These are phyloP conservation scores for Clepsis dumicolana DNA, from an alignment of 2,888 invertebrate species.

Conservation along the genomic window DNA sequence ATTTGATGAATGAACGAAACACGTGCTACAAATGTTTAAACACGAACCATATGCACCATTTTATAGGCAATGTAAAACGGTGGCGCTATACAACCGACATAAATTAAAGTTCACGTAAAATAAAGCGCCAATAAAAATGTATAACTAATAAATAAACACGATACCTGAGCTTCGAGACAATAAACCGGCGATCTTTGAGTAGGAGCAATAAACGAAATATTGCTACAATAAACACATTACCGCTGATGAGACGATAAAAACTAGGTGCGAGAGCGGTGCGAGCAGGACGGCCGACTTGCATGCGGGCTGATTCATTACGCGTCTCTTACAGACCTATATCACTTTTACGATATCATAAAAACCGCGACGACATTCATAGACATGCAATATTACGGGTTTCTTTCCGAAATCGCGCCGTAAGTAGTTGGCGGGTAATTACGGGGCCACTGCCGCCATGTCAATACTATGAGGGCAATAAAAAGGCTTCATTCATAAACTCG, in stretches of 20 bases:
- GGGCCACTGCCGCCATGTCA: slow-evolving; percentile 74
- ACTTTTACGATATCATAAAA: slow-evolving; percentile 82
- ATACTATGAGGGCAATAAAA: slow-evolving; percentile 80
- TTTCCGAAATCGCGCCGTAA: slow-evolving; percentile 78
- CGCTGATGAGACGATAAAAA: slow-evolving; percentile 81
- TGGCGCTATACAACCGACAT: slow-evolving; percentile 79
- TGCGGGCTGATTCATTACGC: slow-evolving; percentile 47
- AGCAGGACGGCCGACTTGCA: slow-evolving; percentile 51
- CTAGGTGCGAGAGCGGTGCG: slow-evolving; percentile 55
- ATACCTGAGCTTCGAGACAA: slow-evolving; percentile 84
- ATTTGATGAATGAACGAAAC: slow-evolving; percentile 86
- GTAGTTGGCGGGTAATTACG: slow-evolving; percentile 71
- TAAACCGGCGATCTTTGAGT: slow-evolving; percentile 80
- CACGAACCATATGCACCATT: slow-evolving; percentile 83
- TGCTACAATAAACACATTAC: slow-evolving; percentile 85
- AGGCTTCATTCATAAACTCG: slow-evolving; percentile 81
- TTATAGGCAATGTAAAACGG: slow-evolving; percentile 86
- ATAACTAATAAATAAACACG: slow-evolving; percentile 86
- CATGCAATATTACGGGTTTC: slow-evolving; percentile 79
- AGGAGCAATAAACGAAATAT: slow-evolving; percentile 85
- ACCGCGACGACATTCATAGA: slow-evolving; percentile 70
- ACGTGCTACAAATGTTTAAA: slow-evolving; percentile 86
- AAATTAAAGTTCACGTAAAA: slow-evolving; percentile 86
- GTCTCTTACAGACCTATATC: slow-evolving; percentile 73
- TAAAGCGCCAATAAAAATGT: slow-evolving; percentile 86